Percentiles rank a stretch among this genome's conserved stretches.
Evolutionary conservation across 2,888 invertebrate species (phyloP).

Genomic region (Noctua fimbriata): DNA sequence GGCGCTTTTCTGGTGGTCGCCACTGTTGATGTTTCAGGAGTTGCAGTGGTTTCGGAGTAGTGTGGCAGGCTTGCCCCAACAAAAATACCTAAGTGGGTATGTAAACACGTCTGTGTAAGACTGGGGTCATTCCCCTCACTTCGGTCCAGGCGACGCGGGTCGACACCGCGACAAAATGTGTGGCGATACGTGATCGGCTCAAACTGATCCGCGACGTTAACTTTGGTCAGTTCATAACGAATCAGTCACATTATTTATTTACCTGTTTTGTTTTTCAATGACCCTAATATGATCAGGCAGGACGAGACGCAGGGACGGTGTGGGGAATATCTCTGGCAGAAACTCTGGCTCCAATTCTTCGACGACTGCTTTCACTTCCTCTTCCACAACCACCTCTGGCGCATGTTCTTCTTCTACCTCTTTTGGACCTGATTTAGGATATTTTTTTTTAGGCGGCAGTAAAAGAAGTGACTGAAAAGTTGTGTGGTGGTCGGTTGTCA

Average conservation of each 20-base stretch:
- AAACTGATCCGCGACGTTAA: background rate
- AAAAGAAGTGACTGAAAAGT: background rate
- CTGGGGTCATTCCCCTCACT: background rate
- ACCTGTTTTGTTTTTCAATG: conserved; percentile 77
- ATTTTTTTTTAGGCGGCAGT: background rate
- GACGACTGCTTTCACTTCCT: conserved; percentile 43
- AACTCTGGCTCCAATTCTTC: conserved; percentile 69
- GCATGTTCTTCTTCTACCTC: conserved; percentile 67
- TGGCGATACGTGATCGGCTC: background rate
- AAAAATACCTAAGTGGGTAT: background rate
- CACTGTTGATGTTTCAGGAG: too few species aligned
- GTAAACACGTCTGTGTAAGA: background rate
- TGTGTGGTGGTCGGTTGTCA: background rate
- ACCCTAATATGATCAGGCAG: conserved; percentile 78
- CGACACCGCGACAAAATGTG: background rate
- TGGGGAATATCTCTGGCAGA: conserved; percentile 77
- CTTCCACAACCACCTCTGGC: conserved; percentile 62
- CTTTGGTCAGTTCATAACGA: background rate
- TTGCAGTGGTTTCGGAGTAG: too few species aligned
- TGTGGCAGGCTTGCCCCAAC: too few species aligned
- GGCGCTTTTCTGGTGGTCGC: too few species aligned
- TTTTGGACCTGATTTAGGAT: conserved; percentile 38
- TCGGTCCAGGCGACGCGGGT: background rate
- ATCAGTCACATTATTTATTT: background rate
- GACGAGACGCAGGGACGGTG: conserved; percentile 79